A percentile compares a stretch with the other conserved stretches of the same genome.
These are phyloP conservation scores for Antedon mediterranea DNA, from an alignment of 53 echinoderm and acorn worm genomes.

Conservation along the genomic window DNA sequence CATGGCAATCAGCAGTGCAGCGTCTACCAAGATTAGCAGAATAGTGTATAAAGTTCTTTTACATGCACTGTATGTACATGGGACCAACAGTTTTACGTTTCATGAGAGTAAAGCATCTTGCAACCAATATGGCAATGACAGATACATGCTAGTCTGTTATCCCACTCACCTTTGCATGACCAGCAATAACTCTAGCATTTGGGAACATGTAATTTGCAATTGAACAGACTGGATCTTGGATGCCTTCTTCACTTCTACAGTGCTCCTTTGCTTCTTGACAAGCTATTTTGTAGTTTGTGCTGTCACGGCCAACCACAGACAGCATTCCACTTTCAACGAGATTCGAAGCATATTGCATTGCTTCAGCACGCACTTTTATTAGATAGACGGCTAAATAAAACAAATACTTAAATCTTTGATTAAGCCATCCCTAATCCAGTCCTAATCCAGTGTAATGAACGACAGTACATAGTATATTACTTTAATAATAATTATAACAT, in stretches of 20 bases:
- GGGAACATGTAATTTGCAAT: conserved; percentile 76
- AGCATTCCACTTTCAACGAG: conserved; percentile 60
- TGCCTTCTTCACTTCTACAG: conserved; percentile 21
- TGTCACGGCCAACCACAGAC: conserved; percentile 44
- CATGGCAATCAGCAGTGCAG: too few relatives aligned
- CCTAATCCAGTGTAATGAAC: too few relatives aligned
- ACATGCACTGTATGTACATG: too few relatives aligned
- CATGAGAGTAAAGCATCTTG: too few relatives aligned
- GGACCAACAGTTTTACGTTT: too few relatives aligned
- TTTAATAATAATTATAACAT: too few relatives aligned
- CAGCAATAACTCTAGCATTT: conserved; percentile 74
- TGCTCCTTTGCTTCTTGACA: conserved; percentile 60
- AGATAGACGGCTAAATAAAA: conserved; percentile 42
- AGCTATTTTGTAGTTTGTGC: conserved; percentile 32
- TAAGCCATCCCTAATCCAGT: too few relatives aligned
- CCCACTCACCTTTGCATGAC: conserved; percentile 62
- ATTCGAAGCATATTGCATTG: conserved; percentile 88
- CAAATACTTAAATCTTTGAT: neutral
- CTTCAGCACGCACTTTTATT: conserved; percentile 77
- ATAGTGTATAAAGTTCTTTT: too few relatives aligned
- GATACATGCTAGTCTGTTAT: too few relatives aligned
- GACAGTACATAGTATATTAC: too few relatives aligned
- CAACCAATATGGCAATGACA: too few relatives aligned
- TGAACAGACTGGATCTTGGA: conserved; percentile 47
- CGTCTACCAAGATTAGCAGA: too few relatives aligned